Percentiles rank a stretch among this genome's conserved stretches.
These are phyloP conservation scores for Calcarius lapponicus DNA, from an alignment of 2,797 vertebrate genomes.

Conservation along the genomic window DNA sequence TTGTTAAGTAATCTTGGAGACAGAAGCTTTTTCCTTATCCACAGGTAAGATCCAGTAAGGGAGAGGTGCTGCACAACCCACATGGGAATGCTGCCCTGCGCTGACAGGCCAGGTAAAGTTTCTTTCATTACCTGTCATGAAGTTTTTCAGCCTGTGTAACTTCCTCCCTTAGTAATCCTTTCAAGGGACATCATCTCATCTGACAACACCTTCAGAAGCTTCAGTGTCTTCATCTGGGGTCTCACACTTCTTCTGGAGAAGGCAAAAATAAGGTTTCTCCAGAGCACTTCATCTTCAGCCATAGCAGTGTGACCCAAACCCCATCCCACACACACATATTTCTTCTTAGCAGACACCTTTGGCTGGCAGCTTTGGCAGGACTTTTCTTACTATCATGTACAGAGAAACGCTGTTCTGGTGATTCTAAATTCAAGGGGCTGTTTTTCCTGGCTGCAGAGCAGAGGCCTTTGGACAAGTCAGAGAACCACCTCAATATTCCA, in stretches of 20 bases:
- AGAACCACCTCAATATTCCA: fast-evolving
- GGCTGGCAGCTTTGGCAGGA: background rate
- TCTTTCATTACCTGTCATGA: background rate
- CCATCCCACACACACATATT: background rate
- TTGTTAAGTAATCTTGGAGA: background rate
- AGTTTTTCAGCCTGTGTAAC: background rate
- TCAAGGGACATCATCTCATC: background rate
- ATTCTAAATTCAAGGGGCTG: background rate
- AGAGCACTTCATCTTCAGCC: background rate
- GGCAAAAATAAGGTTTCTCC: background rate
- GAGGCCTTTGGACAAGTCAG: background rate
- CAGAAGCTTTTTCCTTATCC: background rate
- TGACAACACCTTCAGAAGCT: background rate
- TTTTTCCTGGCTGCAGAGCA: background rate
- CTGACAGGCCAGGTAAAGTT: background rate
- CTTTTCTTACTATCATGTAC: background rate
- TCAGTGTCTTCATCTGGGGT: background rate
- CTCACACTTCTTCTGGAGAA: background rate
- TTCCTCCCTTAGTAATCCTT: background rate
- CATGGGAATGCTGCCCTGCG: background rate
- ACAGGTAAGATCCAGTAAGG: background rate
- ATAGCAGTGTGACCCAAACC: background rate
- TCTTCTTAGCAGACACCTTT: background rate
- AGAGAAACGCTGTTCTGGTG: background rate
- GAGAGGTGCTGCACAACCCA: background rate